Evolutionary conservation across 1,140 invertebrate species (phyloP), one percentile per base, ranked within the genome.

Genomic region (Lycorma delicatula): DNA sequence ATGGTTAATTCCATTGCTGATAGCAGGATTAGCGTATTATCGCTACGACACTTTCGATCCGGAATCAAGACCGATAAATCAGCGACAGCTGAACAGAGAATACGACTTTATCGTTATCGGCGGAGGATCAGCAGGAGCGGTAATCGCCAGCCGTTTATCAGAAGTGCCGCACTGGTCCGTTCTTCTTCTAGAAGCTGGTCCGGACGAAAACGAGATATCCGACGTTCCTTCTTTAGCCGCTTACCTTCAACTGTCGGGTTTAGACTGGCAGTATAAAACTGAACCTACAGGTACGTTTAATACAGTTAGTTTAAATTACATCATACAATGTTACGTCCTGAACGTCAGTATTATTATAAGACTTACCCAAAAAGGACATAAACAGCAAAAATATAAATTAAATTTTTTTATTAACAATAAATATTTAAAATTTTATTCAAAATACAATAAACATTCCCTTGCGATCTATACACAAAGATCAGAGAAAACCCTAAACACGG

Each of bases 251-350:
- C 73, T 93, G 47, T 88, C 86, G 48, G 86, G 89, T 67, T 71
- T 93, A 51, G 93, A 97, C 70, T 97, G 92, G 91, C 81, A 85
- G 58, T 96, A 94, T 70, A 90, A 90, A 72, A 94, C 89, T 0
- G 89, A 93, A 63, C 87, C 91, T 0, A 93, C 90, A 27, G 82
- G 83, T 41, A 81, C 81, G 58, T 85, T 89, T 0, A n/a, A n/a
- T n/a, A n/a, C n/a, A n/a, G n/a, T n/a, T n/a, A n/a, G n/a, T n/a
- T n/a, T n/a, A n/a, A n/a, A n/a, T n/a, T n/a, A n/a, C n/a, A n/a
- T n/a, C n/a, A n/a, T n/a, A n/a, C n/a, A n/a, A n/a, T n/a, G n/a
- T n/a, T n/a, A n/a, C n/a, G n/a, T n/a, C n/a, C n/a, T n/a, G n/a
- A n/a, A n/a, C n/a, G n/a, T n/a, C n/a, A n/a, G n/a, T n/a, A n/a